Evolutionary conservation across 2,888 invertebrate genomes (phyloP), one percentile per base, ranked within the genome.

Genomic region (Meta bourneti): DNA sequence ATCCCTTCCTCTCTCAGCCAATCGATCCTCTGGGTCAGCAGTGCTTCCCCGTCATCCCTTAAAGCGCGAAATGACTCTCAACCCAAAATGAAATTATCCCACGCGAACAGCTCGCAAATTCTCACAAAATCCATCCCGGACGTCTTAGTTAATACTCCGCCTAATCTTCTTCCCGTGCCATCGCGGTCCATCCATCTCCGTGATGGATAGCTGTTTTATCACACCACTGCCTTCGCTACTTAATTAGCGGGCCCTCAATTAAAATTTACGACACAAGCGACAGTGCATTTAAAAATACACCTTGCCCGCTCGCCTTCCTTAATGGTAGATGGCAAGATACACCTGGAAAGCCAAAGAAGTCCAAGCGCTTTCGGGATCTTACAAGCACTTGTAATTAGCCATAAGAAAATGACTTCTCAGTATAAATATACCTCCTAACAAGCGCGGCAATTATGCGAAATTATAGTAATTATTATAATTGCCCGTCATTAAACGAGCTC

Each of bases 391-490:
- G 88, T 80, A 88, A 88, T 88, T 88, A 88, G 79, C 71, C 80
- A 80, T 88, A 88, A 88, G 88, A 88, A 88, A 80, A 88, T 80
- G 88, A 88, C 88, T 88, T 80, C 80, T 19, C 51, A 72, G 88
- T 88, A 88, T 88, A 88, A 88, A 88, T 88, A 88, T 88, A 88
- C 54, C 52, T 61, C 61, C 72, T 88, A 88, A 88, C 88, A 88
- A 88, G 80, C 70, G 78, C 54, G 61, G 88, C 79, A 88, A 88
- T 88, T 88, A 88, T 80, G 80, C 80, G 80, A 74, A 88, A 88
- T 88, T 88, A 88, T 88, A 88, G 88, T 80, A 88, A 88, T 88
- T 80, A 88, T 88, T 79, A 88, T 88, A 88, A 88, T 88, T 88
- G 88, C 88, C 88, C 80, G 72, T 80, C 88, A 80, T 88, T 80